Evolutionary conservation across 1,140 invertebrate genomes (phyloP).

Genomic region (Chymomyza costata): DNA sequence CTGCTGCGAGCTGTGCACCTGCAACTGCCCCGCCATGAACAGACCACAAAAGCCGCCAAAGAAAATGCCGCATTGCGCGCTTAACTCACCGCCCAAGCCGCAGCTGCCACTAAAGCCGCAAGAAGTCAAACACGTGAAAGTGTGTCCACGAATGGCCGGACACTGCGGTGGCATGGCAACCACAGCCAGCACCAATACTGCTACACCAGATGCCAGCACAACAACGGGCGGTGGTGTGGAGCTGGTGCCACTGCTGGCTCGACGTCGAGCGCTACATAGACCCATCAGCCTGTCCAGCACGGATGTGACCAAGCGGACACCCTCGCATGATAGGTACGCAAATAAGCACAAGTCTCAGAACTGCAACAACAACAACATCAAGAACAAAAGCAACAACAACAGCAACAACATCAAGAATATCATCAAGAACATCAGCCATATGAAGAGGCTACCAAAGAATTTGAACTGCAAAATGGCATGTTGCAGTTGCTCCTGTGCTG

Average conservation of each 20-base stretch:
- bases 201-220: slow-evolving; percentile 33
- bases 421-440: slow-evolving; percentile 61
- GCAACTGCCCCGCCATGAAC: slow-evolving; percentile 53
- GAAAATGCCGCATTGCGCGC: slow-evolving; percentile 21
- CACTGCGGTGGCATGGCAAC: slow-evolving; percentile 18
- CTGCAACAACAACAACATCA: slow-evolving; percentile 13
- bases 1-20: slow-evolving; percentile 66
- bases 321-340: slow-evolving; percentile 74
- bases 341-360: slow-evolving; percentile 56
- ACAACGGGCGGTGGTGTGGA: slow-evolving; percentile 78
- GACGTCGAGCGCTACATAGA: slow-evolving; percentile 71
- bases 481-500: slow-evolving; percentile 50
- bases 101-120: slow-evolving; percentile 33
- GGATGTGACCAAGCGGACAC: slow-evolving; percentile 78
- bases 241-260: slow-evolving; percentile 79
- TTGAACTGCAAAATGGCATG: slow-evolving; percentile 56
- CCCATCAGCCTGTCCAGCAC: slow-evolving; percentile 77
- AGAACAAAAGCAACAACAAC: slow-evolving; percentile 23
- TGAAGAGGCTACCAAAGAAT: slow-evolving; percentile 57
- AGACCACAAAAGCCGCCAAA: slow-evolving; percentile 26
- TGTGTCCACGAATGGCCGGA: slow-evolving; percentile 44
- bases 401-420: slow-evolving; percentile 55
- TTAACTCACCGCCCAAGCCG: slow-evolving; percentile 27
- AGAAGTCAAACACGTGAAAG: slow-evolving; percentile 47
- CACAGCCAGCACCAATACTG: slow-evolving; percentile 29